Base-by-base conservation (phyloP, 2,113 vertebrate species). In the Prionailurus viverrinus region DNA sequence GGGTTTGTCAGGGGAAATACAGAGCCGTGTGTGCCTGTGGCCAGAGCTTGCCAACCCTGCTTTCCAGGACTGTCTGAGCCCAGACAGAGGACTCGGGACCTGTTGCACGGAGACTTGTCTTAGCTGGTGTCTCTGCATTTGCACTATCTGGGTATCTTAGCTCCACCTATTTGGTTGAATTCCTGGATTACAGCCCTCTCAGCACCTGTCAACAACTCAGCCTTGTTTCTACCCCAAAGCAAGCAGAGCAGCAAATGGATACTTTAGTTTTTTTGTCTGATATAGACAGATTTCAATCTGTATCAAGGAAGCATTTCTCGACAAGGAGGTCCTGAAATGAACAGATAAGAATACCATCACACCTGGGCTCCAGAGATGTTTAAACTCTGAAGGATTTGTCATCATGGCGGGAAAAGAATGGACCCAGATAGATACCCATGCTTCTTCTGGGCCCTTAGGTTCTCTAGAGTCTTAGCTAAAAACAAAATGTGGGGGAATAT, bases 21-120 rank as follows among this genome's bases (percentile, higher is more conserved):
- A 31, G 18, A 15, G 9, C 31, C 13, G 0, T 13, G 73, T 1
- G 2, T 0, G 0, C 16, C 33, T 23, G 1, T 25, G 81, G 6
- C 31, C 45, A 18, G 68, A 25, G n/a, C 31, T 27, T 55, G 7
- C 53, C 31, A 2, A 4, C 15, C 21, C 82, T 7, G 10, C 45
- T 51, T 36, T 41, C 71, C 45, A 14, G 82, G 13, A 25, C 18
- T 36, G 0, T 13, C 31, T 55, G 45, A 33, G 4, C 10, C 11
- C 9, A 1, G 19, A 6, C 39, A 12, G 15, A 5, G 29, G 53
- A 55, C 76, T 79, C 4, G 0, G 76, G 36, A 1, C 61, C 53
- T 41, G 51, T 25, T 48, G 23, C 25, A 66, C n/a, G 18, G 7
- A 5, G 1, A 36, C 25, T 15, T 29, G 66, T 41, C n/a, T 21